Base-by-base conservation (phyloP, 2,797 vertebrate species). In the Anableps anableps region DNA sequence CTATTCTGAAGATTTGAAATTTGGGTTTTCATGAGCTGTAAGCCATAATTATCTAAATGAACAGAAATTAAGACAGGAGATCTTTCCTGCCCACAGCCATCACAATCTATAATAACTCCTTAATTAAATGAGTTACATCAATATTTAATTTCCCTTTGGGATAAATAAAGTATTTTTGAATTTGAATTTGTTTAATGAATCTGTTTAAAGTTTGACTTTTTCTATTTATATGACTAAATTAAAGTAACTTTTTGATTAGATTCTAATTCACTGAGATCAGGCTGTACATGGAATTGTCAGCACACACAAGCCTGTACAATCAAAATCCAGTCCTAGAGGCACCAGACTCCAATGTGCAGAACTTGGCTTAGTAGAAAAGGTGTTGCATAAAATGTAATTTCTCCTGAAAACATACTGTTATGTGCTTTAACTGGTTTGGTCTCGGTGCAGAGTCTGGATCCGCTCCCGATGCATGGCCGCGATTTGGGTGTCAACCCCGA, bases 401-500 rank as follows among this genome's bases (percentile, higher is more conserved):
- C 11, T 26, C 9, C 21, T 13, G 21, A 43, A 26, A 51, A 5
- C n/a, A n/a, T 62, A 0, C 10, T 74, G 62, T 21, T 23, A 43
- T 75, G 31, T 0, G 0, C 6, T 80, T 21, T 58, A 1, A 41
- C 19, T 68, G 3, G 0, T n/a, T 62, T 78, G 21, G 77, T 31
- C 2, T 23, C 1, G 36, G 0, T 88, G 80, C 92, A 99, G 98
- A 98, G 97, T 89, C 83, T 99, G 94, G 98, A 99, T 83, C 97
- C 98, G n/a, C 96, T 99, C 78, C 98, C 98, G 0, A 91, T 96
- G 91, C 86, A 93, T 9, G 98, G 98, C 2, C 95, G 97, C 21
- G 97, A 98, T 83, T 93, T 99, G 60, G 96, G 96, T 26, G 66
- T 96, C 60, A 79, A 96, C 72, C 95, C 96, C 5, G 97, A 99